A percentile compares a stretch with the other conserved stretches of the same genome.
These are phyloP conservation scores for Heterohyrax brucei DNA, from an alignment of 2,797 vertebrate species.

Conservation along the genomic window DNA sequence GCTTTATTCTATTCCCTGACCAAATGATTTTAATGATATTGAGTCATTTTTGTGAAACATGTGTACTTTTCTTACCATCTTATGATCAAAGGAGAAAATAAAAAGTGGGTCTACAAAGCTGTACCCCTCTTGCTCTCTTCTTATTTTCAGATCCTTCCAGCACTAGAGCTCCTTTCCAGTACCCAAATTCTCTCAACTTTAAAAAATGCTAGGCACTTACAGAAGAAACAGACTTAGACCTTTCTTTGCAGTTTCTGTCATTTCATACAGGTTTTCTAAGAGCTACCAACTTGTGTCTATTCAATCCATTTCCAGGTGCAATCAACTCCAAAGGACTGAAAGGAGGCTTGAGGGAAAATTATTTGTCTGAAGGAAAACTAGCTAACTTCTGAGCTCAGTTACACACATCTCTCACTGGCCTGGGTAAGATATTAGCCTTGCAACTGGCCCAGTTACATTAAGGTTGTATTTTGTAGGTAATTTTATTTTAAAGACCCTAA, in stretches of 20 bases:
- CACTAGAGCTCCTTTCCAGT: slow-evolving; percentile 68
- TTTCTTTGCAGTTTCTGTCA: slow-evolving; percentile 70
- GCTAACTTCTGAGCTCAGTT: slow-evolving; percentile 69
- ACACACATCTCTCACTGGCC: slow-evolving; percentile 56
- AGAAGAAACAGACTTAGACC: slow-evolving; percentile 66
- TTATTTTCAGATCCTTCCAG: slow-evolving; percentile 77
- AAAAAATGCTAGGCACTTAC: slow-evolving; percentile 59
- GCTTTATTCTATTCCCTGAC: slow-evolving; percentile 38
- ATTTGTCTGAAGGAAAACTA: slow-evolving; percentile 76
- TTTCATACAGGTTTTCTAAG: slow-evolving; percentile 73
- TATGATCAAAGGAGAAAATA: slow-evolving; percentile 85
- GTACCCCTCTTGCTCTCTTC: slow-evolving; percentile 63
- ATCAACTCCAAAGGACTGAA: slow-evolving; percentile 72
- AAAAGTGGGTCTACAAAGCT: slow-evolving; percentile 56
- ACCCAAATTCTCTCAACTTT: slow-evolving; percentile 76
- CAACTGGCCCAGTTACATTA: slow-evolving; percentile 41
- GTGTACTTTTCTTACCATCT: slow-evolving; percentile 70
- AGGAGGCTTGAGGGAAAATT: slow-evolving; percentile 64
- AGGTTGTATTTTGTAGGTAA: slow-evolving; percentile 70
- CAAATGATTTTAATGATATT: slow-evolving; percentile 73
- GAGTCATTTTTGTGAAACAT: slow-evolving; percentile 78
- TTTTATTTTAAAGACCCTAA: slow-evolving; percentile 77
- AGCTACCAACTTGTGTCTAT: slow-evolving; percentile 76
- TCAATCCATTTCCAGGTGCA: slow-evolving; percentile 75
- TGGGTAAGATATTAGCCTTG: slow-evolving; percentile 35